Evolutionary conservation across 1,140 invertebrate genomes (phyloP), one percentile per base, ranked within the genome.

Genomic region (Dendrolimus kikuchii): DNA sequence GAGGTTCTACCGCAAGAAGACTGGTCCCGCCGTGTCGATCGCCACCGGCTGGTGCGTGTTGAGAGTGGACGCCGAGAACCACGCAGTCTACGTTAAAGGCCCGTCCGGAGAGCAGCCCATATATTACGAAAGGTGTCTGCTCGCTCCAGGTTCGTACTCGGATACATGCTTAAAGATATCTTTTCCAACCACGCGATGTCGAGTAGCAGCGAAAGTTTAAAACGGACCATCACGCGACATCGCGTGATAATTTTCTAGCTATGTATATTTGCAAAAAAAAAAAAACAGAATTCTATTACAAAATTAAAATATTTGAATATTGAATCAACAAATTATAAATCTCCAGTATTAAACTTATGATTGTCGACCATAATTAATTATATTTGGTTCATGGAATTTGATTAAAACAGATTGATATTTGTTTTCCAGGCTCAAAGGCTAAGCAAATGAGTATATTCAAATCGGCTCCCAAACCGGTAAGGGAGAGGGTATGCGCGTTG

Each of bases 31-130:
- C 8, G 54, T 78, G 38, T 77, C 78, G 4, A 67, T 83, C 5
- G 81, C 78, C 6, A 66, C 65, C 0, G 81, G 81, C 7, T 85
- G 80, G 78, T 77, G 71, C 48, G 81, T 82, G 49, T n/a, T 64
- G 39, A 53, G 78, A 3, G 64, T 85, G 5, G 81, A 85, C 56
- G 65, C 81, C 0, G 80, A 81, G 10, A 68, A 81, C 36, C 81
- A 83, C 55, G 69, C 68, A 5, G 78, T 53, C 5, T 83, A 67
- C 53, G 59, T 85, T 0, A 73, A 75, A 49, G 81, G 80, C 0
- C 48, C 72, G 60, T 70, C 66, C 45, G 81, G 78, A 8, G 81
- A 83, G 46, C 69, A 69, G 52, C 80, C 80, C 4, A 76, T 85
- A 4, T 81, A 83, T 59, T 85, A 83, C 45, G 78, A 83, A 56